Percentiles rank a stretch among this genome's conserved stretches.
Evolutionary conservation across 2,113 vertebrate species (phyloP).

Genomic region (Zapornia atra): DNA sequence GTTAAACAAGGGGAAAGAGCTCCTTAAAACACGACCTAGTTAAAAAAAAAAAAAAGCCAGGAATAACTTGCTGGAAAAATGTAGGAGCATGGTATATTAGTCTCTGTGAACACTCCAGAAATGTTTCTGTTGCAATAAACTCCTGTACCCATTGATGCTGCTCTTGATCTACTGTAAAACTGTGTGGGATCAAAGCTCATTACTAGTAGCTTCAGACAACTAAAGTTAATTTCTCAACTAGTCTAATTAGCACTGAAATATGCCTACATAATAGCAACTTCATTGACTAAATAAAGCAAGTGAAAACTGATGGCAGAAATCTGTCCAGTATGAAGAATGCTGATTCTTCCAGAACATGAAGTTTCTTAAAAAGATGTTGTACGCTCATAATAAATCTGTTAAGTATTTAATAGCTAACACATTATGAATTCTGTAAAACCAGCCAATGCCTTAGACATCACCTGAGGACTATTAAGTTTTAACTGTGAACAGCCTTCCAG

Average conservation of each 20-base stretch:
- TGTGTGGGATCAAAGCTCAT: constrained; percentile 11
- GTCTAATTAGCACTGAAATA: not conserved
- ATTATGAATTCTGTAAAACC: not conserved
- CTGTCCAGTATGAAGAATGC: not conserved
- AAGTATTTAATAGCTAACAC: not conserved
- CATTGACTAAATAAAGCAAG: not conserved
- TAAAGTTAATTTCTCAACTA: not conserved
- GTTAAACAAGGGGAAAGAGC: not conserved
- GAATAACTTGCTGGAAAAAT: not conserved
- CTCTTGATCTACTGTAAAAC: not conserved
- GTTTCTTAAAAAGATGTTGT: not conserved
- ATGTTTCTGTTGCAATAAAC: not conserved
- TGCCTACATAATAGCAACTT: not conserved
- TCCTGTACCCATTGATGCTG: not conserved
- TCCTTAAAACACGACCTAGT: not conserved
- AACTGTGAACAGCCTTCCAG: not conserved
- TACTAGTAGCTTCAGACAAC: not conserved
- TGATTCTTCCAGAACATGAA: not conserved
- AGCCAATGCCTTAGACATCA: not conserved
- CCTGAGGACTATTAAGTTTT: not conserved
- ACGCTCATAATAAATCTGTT: not conserved
- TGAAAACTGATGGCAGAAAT: not conserved
- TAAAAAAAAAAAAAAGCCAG: not conserved
- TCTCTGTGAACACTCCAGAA: not conserved
- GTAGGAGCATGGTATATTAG: not conserved